These are phyloP conservation scores for Himantopus leucocephalus DNA, from an alignment of 2,113 vertebrate genomes.

Conservation along the genomic window DNA sequence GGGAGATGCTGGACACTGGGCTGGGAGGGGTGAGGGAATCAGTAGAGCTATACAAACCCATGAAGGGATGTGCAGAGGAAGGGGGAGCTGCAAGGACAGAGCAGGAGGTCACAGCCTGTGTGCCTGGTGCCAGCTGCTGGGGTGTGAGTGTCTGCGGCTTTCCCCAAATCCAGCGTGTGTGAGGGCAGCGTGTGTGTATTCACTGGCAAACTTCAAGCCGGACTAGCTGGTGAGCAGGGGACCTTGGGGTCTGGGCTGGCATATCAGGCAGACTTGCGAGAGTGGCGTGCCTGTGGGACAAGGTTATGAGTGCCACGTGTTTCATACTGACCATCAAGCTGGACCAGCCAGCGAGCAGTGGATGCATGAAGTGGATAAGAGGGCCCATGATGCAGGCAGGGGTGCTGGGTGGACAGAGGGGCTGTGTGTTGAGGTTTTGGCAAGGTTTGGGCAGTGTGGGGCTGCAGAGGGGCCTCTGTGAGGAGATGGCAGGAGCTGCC, in stretches of 20 bases:
- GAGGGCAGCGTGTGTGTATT: not conserved
- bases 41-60: not conserved
- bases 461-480: not conserved
- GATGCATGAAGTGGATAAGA: not conserved
- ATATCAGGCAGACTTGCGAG: not conserved
- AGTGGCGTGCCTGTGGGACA: fast-evolving
- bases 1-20: not conserved
- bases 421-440: not conserved
- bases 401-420: not conserved
- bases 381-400: not conserved
- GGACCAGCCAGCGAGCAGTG: not conserved
- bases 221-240: not conserved
- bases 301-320: not conserved
- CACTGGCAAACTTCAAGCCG: not conserved
- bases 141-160: fast-evolving
- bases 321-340: not conserved
- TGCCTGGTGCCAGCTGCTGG: not conserved
- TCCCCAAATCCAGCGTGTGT: not conserved
- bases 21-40: not conserved
- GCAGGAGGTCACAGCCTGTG: not conserved
- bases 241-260: not conserved
- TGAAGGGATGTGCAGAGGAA: not conserved
- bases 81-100: not conserved
- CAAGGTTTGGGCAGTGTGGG: not conserved
- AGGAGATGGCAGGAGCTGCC: not conserved